Base-by-base conservation (phyloP, 1,140 invertebrate species). In the Trichonephila clavata region DNA sequence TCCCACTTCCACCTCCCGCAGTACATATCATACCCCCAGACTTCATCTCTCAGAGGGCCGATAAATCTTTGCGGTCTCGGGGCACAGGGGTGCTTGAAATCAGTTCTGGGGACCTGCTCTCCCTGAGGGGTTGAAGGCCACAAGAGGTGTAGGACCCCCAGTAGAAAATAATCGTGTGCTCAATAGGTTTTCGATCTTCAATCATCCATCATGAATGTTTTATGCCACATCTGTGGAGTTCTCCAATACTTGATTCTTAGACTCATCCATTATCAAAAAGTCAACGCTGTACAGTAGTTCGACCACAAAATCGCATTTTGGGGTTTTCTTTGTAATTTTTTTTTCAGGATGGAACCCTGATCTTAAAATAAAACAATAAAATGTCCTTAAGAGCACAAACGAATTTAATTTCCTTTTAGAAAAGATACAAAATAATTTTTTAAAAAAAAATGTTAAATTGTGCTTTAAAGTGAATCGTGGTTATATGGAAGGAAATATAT, bases 11-110 rank as follows among this genome's bases (percentile, higher is more conserved):
- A 4, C 18, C 65, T 2, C 14, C 27, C 32, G 2, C 32, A 39
- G 32, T 39, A 39, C 32, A 39, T 39, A 39, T 39, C 4, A 39
- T 39, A 39, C 32, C 27, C 18, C 50, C 43, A 24, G 50, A 27
- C 27, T 83, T 57, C 50, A 83, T 83, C 81, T 63, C 90, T 92
- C 90, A 7, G 20, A 63, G 90, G 90, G 27, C 80, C 90, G 43
- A 92, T 92, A 92, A 92, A 92, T 92, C 90, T 92, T 92, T 92
- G 90, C 90, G 90, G 90, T 92, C 80, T 77, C 14, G 27, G 16
- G 27, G 71, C 32, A 39, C 32, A 10, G 86, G 86, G 57, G 86
- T 39, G 61, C 39, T 32, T 24, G 57, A n/a, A 20, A 63, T 63
- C 61, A 16, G 71, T 77, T 77, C 18, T 3, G 71, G 68, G 68